Base-by-base conservation (phyloP, 2,797 vertebrate genomes). In the Coregonus sp. region DNA sequence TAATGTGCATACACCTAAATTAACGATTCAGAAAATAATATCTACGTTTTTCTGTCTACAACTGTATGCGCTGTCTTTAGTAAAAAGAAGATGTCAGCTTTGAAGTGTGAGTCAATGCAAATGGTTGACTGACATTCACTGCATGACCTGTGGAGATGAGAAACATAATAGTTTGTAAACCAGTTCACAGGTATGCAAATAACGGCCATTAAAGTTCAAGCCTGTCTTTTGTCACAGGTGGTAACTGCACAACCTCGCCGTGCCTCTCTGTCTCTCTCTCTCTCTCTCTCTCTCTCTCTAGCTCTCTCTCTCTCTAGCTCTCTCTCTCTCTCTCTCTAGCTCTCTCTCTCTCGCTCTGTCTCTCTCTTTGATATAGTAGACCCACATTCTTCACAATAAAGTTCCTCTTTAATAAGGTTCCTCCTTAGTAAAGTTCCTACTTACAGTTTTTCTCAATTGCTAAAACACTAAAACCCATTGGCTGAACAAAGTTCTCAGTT, bases 391-490 rank as follows among this genome's bases (percentile, higher is more conserved):
- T 1, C 6, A 6, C 25, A 33, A 33, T 33, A 3, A 33, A 33
- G 31, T 33, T 33, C 31, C 31, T 33, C 31, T 33, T 33, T 9
- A 40, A 40, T 40, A 86, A 75, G 86, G 78, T 77, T 87, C 85
- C 85, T 82, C 75, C 79, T 81, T 81, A 90, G 88, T 84, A 81
- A 87, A 92, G 87, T 91, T 86, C 84, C 78, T 40, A 29, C 81
- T 86, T 33, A 33, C 3, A 25, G 25, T 25, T 25, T 25, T 25
- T 25, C 25, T 25, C 25, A 25, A 25, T 25, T 25, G 25, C 25
- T 25, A 25, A 25, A 25, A 25, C 25, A 25, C 25, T 25, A 25
- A 25, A 25, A 25, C 25, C 25, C 25, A 25, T 25, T 25, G 25
- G 25, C 25, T 25, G 25, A 25, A 25, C 25, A 25, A 25, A 25